Evolutionary conservation across 1,140 invertebrate species (phyloP).

Genomic region (Nebria ingens): DNA sequence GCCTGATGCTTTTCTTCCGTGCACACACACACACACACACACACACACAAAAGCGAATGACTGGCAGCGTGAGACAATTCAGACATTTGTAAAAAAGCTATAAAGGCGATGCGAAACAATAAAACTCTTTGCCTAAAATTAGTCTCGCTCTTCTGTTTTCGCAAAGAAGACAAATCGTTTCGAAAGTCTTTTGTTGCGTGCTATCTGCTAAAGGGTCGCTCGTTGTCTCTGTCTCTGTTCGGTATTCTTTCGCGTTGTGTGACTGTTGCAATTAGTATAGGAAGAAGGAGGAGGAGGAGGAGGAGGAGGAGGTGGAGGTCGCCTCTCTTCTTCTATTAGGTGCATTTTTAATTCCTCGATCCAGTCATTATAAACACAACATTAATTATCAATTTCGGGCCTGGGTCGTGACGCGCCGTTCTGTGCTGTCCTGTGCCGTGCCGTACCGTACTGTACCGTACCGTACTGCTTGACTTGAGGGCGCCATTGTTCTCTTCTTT

Average conservation of each 20-base stretch:
- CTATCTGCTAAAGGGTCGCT: constrained; percentile 11
- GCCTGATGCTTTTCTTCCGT: neutral
- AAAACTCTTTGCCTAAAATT: constrained; percentile 27
- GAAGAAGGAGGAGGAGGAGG: neutral
- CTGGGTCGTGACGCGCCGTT: neutral
- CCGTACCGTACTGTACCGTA: too few species aligned
- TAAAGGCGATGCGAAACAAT: constrained; percentile 26
- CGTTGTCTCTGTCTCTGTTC: too few species aligned
- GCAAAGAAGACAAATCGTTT: constrained; percentile 28
- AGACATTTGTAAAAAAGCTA: constrained; percentile 23
- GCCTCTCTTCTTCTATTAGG: constrained; percentile 27
- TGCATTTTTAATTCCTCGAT: constrained; percentile 35
- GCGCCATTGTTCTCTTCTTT: constrained; percentile 24
- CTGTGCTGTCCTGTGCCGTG: neutral
- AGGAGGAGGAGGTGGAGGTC: neutral
- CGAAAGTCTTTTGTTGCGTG: constrained; percentile 22
- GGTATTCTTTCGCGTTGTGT: neutral
- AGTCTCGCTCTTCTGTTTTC: constrained; percentile 17
- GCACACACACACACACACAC: too few species aligned
- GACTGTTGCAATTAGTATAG: neutral
- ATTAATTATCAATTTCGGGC: constrained; percentile 35
- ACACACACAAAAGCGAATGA: constrained; percentile 2
- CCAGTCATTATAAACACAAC: constrained; percentile 35
- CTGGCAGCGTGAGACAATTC: constrained; percentile 22
- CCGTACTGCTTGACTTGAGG: neutral